Evolutionary conservation across 2,113 vertebrate species (phyloP), one percentile per base, ranked within the genome.

Genomic region (Engraulis encrasicolus): DNA sequence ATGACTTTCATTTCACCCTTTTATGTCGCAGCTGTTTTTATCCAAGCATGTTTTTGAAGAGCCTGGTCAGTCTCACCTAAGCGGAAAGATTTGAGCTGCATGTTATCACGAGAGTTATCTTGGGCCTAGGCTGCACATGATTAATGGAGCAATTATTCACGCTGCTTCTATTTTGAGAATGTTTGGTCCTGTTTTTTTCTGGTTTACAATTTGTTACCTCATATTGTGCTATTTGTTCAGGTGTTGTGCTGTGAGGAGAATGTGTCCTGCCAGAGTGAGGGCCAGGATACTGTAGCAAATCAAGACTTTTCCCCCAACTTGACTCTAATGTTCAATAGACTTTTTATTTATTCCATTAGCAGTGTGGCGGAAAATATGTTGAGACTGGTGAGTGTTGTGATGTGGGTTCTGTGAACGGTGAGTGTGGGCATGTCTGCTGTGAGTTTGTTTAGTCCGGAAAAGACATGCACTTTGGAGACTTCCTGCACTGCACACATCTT

Each of bases 21-120:
- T 82, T 80, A 38, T 88, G 85, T 82, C 84, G 88, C 93, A 91
- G 91, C 91, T 92, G 93, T 85, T 58, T 85, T 82, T 89, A 54
- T 87, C 85, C 91, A 92, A 93, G 92, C 91, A 85, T 89, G 90
- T 90, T 90, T 86, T 80, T 78, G 79, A 71, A 58, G 89, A 88
- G 88, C 81, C 78, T 82, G 78, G 88, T 81, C 78, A 87, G 83
- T 83, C 86, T 83, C 31, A 86, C 58, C 80, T 37, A 6, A 58
- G 61, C 82, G 83, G 85, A 87, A 88, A 5, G 20, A 18, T 71
- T 79, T 18, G n/a, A 66, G 40, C 54, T 52, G 15, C 12, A 48
- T 48, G 81, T 23, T 20, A 78, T 81, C 81, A 81, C 58, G 71
- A 83, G 81, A 61, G 82, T 88, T 89, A 83, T 86, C 31, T 86